Evolutionary conservation across 2,797 vertebrate genomes (phyloP).

Genomic region (Synaphobranchus kaupii): DNA sequence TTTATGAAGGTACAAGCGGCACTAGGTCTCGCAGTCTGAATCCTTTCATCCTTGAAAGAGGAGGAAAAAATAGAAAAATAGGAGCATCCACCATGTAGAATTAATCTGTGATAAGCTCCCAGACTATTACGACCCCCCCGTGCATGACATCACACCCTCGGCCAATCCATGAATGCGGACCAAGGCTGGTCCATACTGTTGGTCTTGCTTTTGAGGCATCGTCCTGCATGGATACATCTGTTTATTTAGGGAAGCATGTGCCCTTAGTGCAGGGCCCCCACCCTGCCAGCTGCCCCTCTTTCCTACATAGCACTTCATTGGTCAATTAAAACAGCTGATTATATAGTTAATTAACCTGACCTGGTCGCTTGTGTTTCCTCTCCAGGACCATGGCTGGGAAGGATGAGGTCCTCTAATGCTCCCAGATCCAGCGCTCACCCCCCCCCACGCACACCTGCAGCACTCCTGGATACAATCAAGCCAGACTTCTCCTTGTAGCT

Average conservation of each 20-base stretch:
- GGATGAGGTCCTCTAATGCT: not conserved
- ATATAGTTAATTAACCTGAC: not conserved
- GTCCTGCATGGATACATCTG: not conserved
- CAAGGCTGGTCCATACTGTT: not conserved
- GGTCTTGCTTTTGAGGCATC: not conserved
- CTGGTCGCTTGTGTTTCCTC: not conserved
- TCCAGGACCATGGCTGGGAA: not conserved
- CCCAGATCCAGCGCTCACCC: not conserved
- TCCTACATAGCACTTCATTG: not conserved
- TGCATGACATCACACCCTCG: not conserved
- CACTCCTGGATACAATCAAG: not conserved
- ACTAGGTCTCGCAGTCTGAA: slow-evolving; percentile 48
- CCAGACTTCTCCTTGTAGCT: not conserved
- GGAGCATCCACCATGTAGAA: slow-evolving; percentile 54
- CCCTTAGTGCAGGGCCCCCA: not conserved
- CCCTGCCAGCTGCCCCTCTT: not conserved
- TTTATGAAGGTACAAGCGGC: slow-evolving; percentile 66
- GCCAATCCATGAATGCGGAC: not conserved
- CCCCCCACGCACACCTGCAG: not conserved
- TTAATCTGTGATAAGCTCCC: slow-evolving; percentile 54
- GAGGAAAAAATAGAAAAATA: slow-evolving; percentile 58
- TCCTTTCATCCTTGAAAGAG: slow-evolving; percentile 51
- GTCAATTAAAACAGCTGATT: not conserved
- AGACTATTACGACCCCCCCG: slow-evolving; percentile 24
- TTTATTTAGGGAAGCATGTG: not conserved